These are phyloP conservation scores for Rhinogobio ventralis DNA, from an alignment of 2,797 vertebrate genomes.

Conservation along the genomic window DNA sequence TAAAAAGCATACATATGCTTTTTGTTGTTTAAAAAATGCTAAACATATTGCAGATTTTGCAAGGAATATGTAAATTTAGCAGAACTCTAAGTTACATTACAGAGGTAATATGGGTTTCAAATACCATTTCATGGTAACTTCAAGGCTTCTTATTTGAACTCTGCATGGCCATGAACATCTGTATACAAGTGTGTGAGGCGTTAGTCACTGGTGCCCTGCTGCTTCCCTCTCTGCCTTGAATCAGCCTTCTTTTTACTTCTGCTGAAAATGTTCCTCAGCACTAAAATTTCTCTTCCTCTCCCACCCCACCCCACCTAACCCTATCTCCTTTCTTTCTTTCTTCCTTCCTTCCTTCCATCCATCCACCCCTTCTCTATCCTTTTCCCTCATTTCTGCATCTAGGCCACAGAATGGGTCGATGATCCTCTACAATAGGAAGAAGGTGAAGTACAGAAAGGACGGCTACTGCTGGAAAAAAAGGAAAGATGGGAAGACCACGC, in stretches of 20 bases:
- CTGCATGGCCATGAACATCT: conserved; percentile 12
- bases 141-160: neutral
- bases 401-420: conserved; percentile 99
- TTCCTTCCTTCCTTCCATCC: conserved; percentile 29
- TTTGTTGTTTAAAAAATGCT: neutral
- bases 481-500: conserved; percentile 98
- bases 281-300: conserved; percentile 61
- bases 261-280: conserved; percentile 73
- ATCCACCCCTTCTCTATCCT: conserved; percentile 53
- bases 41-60: neutral
- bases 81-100: neutral
- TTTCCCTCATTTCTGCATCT: conserved; percentile 65
- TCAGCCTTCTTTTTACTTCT: conserved; percentile 73
- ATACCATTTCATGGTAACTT: neutral
- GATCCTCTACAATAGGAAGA: conserved; percentile 99
- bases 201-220: conserved; percentile 75
- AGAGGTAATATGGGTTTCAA: conserved; percentile 1
- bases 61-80: neutral
- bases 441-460: conserved; percentile 99
- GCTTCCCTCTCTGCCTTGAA: conserved; percentile 61
- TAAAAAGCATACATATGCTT: neutral
- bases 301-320: conserved; percentile 19
- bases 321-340: conserved; percentile 16
- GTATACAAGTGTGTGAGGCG: conserved; percentile 72
- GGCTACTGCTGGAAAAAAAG: conserved; percentile 99